A percentile compares a stretch with the other conserved stretches of the same genome.
phyloP scores from a whole-genome alignment of 2,113 vertebrate species.

The Hystrix cristata region DNA sequence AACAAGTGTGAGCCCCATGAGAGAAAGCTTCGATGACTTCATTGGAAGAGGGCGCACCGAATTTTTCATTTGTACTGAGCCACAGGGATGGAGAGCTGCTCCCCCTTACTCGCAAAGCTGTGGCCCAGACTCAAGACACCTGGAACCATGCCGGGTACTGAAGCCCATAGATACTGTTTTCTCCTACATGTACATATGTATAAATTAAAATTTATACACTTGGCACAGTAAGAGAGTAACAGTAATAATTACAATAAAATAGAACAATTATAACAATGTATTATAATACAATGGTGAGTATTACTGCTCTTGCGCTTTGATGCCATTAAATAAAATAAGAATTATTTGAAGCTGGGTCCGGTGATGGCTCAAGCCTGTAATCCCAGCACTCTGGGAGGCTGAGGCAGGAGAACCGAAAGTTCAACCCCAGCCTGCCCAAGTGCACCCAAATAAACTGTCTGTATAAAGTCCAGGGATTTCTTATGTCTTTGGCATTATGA shows the following conservation, averaged over 20 bases:
- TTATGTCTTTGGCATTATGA: not conserved
- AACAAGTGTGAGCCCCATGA: not conserved
- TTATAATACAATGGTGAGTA: not conserved
- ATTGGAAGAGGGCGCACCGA: not conserved
- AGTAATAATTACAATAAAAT: not conserved
- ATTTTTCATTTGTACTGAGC: conserved; percentile 24
- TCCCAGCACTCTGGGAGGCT: not conserved
- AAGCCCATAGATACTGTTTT: not conserved
- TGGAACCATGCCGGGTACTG: not conserved
- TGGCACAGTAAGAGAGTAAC: not conserved
- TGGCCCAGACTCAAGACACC: not conserved
- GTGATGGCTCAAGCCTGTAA: not conserved
- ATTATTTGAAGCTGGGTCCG: not conserved
- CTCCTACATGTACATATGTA: not conserved
- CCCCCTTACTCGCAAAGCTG: not conserved
- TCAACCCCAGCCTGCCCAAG: not conserved
- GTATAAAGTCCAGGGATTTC: not conserved
- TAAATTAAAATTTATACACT: not conserved
- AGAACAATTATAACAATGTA: not conserved
- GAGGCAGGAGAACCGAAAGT: not conserved
- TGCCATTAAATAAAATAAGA: not conserved
- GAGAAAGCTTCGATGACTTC: not conserved
- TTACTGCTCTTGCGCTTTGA: not conserved
- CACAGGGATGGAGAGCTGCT: not conserved
- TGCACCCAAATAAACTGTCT: not conserved